Evolutionary conservation across 2,888 invertebrate genomes (phyloP).

Genomic region (Deroplatys truncata): DNA sequence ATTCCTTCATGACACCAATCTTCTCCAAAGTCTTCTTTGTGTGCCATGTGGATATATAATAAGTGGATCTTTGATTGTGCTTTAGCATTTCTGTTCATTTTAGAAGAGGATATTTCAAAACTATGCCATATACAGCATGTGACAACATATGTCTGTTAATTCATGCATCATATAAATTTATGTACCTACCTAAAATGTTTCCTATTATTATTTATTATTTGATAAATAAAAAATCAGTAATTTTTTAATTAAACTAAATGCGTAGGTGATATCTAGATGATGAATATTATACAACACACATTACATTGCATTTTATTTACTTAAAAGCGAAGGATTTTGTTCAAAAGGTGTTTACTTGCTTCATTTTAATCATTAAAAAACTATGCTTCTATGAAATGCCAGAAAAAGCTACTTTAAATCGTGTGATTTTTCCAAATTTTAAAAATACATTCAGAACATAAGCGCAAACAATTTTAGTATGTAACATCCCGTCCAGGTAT

Average conservation of each 20-base stretch:
- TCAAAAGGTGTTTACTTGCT: background rate
- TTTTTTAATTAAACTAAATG: background rate
- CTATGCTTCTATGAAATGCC: background rate
- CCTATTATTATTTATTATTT: background rate
- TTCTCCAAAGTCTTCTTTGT: background rate
- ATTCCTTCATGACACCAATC: background rate
- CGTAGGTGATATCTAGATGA: background rate
- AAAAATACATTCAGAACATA: background rate
- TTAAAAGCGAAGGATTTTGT: background rate
- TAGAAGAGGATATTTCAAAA: background rate
- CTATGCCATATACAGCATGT: background rate
- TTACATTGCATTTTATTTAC: too few species aligned
- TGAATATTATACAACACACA: background rate
- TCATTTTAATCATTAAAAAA: background rate
- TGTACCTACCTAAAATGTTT: background rate
- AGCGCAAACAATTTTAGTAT: background rate
- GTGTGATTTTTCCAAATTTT: background rate
- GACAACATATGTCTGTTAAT: background rate
- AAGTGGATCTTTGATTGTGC: background rate
- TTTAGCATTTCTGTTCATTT: background rate
- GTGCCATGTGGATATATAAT: background rate
- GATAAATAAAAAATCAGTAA: background rate
- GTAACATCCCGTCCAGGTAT: background rate
- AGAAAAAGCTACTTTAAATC: background rate
- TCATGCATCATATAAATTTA: background rate